Evolutionary conservation across 2,113 vertebrate genomes (phyloP).

Genomic region (Alligator mississippiensis): DNA sequence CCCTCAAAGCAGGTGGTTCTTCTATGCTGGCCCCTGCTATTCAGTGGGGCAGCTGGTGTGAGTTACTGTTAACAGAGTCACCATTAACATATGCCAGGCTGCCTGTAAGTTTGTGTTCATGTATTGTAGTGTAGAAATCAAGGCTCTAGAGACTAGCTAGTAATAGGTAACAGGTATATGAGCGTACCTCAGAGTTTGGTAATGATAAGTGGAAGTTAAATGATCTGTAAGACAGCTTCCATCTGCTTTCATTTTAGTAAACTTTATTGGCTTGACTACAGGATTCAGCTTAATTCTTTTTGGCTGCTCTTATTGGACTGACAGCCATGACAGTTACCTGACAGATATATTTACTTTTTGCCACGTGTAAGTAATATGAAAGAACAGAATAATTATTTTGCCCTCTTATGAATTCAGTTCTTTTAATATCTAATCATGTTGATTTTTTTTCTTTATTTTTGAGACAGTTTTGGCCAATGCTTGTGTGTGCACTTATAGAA

Average conservation of each 20-base stretch:
- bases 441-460: background rate
- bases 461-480: no score
- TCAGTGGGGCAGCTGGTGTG: background rate
- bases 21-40: background rate
- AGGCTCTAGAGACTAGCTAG: background rate
- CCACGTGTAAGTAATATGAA: background rate
- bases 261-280: background rate
- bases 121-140: background rate
- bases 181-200: background rate
- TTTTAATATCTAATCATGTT: background rate
- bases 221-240: background rate
- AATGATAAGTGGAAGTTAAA: background rate
- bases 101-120: background rate
- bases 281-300: background rate
- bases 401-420: background rate
- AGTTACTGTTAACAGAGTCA: fast-evolving
- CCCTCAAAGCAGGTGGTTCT: background rate
- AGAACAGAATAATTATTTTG: background rate
- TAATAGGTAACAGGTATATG: background rate
- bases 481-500: background rate
- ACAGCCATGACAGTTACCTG: background rate
- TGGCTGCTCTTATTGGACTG: background rate
- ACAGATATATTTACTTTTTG: background rate
- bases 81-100: no score
- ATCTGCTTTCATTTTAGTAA: background rate